These are phyloP conservation scores for Anarsia innoxiella DNA, from an alignment of 2,888 invertebrate species.

Conservation along the genomic window DNA sequence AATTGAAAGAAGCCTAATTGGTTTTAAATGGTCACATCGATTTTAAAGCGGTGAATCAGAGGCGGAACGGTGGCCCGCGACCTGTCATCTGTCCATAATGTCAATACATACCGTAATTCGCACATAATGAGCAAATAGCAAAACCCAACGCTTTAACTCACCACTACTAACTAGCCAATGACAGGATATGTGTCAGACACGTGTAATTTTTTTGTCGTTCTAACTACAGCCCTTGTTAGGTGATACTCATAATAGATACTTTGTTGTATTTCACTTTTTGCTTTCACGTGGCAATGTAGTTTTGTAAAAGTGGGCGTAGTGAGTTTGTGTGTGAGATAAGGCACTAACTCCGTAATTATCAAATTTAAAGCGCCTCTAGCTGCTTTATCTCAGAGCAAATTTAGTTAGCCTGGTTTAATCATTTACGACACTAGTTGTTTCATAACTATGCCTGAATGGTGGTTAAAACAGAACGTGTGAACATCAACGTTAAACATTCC, in stretches of 20 bases:
- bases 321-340: constrained; percentile 53
- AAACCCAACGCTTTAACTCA: constrained; percentile 21
- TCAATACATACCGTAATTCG: constrained; percentile 14
- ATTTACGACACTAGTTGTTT: constrained; percentile 44
- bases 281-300: neutral
- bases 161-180: too few species aligned
- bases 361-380: constrained; percentile 59
- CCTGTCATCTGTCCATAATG: constrained; percentile 19
- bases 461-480: constrained; percentile 31
- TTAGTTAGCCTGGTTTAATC: constrained; percentile 53
- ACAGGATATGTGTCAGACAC: too few species aligned
- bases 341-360: constrained; percentile 60
- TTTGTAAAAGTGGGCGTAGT: constrained; percentile 40
- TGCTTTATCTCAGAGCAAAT: constrained; percentile 61
- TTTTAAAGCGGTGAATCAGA: constrained; percentile 22
- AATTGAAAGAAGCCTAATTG: constrained; percentile 27
- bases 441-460: constrained; percentile 27
- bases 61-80: constrained; percentile 12
- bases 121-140: constrained; percentile 19
- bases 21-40: constrained; percentile 25
- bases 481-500: constrained; percentile 30
- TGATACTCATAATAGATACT: too few species aligned
- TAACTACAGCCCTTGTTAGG: too few species aligned
- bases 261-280: too few species aligned
- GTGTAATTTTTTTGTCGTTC: too few species aligned